Evolutionary conservation across 1,140 invertebrate genomes (phyloP).

Genomic region (Panulirus ornatus): DNA sequence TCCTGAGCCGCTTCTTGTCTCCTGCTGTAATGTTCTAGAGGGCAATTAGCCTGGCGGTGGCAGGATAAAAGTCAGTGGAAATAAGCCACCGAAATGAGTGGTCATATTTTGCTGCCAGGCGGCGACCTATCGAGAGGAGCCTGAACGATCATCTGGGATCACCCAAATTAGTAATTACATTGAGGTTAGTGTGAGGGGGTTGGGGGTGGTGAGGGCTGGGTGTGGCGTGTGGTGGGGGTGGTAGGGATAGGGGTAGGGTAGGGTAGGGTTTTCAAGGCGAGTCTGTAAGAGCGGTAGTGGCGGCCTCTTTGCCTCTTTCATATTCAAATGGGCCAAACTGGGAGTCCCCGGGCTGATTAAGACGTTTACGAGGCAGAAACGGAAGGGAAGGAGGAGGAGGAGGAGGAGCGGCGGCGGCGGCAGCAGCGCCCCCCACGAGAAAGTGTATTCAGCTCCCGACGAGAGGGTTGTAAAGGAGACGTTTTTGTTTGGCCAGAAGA

Average conservation of each 20-base stretch:
- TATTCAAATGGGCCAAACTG: not conserved
- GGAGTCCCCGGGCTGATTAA: not conserved
- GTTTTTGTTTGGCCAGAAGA: not conserved
- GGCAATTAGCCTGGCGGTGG: conserved; percentile 1
- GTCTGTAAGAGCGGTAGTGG: too few relatives aligned
- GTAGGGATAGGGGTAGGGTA: too few relatives aligned
- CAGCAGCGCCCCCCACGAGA: not conserved
- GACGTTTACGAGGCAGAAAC: not conserved
- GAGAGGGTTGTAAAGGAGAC: not conserved
- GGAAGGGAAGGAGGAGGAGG: not conserved
- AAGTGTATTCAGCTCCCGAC: not conserved
- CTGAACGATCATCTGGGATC: not conserved
- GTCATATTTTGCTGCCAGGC: not conserved
- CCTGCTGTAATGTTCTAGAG: not conserved
- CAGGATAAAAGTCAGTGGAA: not conserved
- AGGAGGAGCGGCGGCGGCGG: not conserved
- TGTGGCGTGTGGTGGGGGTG: too few relatives aligned
- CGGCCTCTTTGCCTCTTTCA: not conserved
- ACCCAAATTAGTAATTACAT: not conserved
- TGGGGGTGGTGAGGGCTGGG: too few relatives aligned
- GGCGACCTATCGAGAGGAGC: not conserved
- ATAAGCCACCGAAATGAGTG: not conserved
- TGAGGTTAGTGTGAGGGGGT: too few relatives aligned
- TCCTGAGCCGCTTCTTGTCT: not conserved
- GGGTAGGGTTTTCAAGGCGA: too few relatives aligned